Evolutionary conservation across 2,113 vertebrate genomes (phyloP), one percentile per base, ranked within the genome.

Genomic region (Speoplatyrhinus poulsoni): DNA sequence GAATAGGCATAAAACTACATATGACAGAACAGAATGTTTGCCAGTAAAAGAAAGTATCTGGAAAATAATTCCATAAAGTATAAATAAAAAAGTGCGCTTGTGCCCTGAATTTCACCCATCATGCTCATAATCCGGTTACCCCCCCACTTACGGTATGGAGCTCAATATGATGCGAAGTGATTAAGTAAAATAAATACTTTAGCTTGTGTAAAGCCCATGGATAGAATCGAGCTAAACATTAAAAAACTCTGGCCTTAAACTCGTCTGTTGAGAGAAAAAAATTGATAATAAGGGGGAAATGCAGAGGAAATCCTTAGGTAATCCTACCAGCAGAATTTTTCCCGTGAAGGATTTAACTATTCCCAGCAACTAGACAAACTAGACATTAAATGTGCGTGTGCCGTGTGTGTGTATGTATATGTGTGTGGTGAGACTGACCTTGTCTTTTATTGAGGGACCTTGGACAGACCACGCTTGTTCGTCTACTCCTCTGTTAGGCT

Each of bases 131-230:
- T 85, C 88, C 85, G 71, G 77, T 83, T 87, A 86, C 71, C 52
- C 60, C 60, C 69, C 80, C 76, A 72, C 72, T 67, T 65, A 85
- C 80, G 75, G 80, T 83, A 82, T 52, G 78, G 77, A 81, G 81
- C 84, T 88, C 80, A 71, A 78, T 12, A 3, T 57, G 67, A 86
- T 83, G 79, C 15, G 78, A 67, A 60, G 77, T 76, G 84, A 89
- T 90, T 91, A 90, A 85, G 70, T 65, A 83, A 86, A 85, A 91
- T 87, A 90, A 91, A 90, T 86, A 85, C 86, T 79, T 81, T 72
- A 84, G 88, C 86, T 86, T 68, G 49, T 70, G 70, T 82, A 87
- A 83, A 76, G 85, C 77, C 83, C 46, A 13, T 75, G 83, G 86
- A 86, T 91, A 78, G 71, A 83, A 83, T 64, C 55, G 77, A 75